Evolutionary conservation across 2,888 invertebrate species (phyloP).

Genomic region (Melinaea marsaeus): DNA sequence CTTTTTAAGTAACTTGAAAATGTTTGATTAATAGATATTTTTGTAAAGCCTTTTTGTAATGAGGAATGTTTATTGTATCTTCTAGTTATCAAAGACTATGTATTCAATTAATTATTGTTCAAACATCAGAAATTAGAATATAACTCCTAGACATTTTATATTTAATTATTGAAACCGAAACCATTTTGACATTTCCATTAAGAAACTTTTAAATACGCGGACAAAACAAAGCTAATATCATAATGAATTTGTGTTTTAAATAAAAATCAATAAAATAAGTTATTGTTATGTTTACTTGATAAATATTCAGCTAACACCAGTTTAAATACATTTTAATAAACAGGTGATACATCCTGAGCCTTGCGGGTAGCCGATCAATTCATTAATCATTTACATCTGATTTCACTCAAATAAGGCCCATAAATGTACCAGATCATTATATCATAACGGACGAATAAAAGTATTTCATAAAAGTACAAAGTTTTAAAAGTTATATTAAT

Average conservation of each 20-base stretch:
- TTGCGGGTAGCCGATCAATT: slow-evolving; percentile 27
- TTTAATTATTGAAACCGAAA: no score
- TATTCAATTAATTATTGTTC: no score
- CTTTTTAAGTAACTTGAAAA: neutral
- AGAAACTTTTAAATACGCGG: neutral
- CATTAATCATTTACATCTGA: slow-evolving; percentile 34
- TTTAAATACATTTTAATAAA: slow-evolving; percentile 23
- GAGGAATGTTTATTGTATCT: no score
- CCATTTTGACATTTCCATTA: no score
- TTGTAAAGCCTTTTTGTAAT: no score
- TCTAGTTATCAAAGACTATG: no score
- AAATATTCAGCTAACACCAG: neutral
- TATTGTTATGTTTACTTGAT: neutral
- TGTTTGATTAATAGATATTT: neutral
- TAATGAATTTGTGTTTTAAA: no score
- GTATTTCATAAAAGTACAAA: neutral
- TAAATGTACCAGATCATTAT: slow-evolving; percentile 30
- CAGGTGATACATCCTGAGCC: slow-evolving; percentile 19
- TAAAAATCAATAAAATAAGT: no score
- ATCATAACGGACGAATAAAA: slow-evolving; percentile 23
- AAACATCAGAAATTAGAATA: no score
- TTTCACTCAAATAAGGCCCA: slow-evolving; percentile 32
- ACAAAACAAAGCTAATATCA: no score
- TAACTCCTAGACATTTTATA: no score
- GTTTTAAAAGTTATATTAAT: no score